Evolutionary conservation across 2,888 invertebrate species (phyloP).

Genomic region (Perizoma flavofasciatum): DNA sequence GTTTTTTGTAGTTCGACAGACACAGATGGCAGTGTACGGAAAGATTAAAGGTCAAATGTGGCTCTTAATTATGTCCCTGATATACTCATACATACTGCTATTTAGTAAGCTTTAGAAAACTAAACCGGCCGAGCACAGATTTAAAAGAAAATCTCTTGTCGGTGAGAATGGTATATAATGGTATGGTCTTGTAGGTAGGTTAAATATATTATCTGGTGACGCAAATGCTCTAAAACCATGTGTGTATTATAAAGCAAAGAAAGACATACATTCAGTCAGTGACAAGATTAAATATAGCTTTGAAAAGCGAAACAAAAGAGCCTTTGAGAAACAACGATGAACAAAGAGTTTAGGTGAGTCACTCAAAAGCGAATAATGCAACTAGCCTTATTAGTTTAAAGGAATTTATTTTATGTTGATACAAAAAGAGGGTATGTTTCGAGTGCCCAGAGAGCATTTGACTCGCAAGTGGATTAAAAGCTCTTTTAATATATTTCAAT

Average conservation of each 20-base stretch:
- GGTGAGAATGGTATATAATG: too few relatives aligned
- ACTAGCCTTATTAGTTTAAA: neutral
- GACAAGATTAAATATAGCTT: slow-evolving; percentile 27
- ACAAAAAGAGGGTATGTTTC: slow-evolving; percentile 1
- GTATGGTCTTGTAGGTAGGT: too few relatives aligned
- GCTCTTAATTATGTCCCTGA: too few relatives aligned
- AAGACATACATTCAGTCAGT: slow-evolving; percentile 16
- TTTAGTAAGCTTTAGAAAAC: too few relatives aligned
- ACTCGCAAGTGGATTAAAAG: slow-evolving; percentile 17
- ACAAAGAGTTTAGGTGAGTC: slow-evolving; percentile 23
- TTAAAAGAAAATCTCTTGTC: too few relatives aligned
- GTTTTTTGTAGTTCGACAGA: too few relatives aligned
- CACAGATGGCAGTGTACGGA: too few relatives aligned
- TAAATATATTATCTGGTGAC: neutral
- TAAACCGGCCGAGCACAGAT: too few relatives aligned
- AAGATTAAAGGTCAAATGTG: too few relatives aligned
- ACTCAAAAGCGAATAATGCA: slow-evolving; percentile 19
- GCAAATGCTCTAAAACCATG: neutral
- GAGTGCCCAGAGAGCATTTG: slow-evolving; percentile 18
- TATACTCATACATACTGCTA: too few relatives aligned
- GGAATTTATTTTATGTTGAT: slow-evolving; percentile 1
- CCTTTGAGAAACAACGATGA: slow-evolving; percentile 25
- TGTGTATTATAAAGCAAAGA: slow-evolving; percentile 12
- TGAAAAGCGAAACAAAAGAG: slow-evolving; percentile 21
- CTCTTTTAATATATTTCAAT: slow-evolving; percentile 3